phyloP scores from a whole-genome alignment of 1,140 invertebrate genomes.

The Danaus melanippus region DNA sequence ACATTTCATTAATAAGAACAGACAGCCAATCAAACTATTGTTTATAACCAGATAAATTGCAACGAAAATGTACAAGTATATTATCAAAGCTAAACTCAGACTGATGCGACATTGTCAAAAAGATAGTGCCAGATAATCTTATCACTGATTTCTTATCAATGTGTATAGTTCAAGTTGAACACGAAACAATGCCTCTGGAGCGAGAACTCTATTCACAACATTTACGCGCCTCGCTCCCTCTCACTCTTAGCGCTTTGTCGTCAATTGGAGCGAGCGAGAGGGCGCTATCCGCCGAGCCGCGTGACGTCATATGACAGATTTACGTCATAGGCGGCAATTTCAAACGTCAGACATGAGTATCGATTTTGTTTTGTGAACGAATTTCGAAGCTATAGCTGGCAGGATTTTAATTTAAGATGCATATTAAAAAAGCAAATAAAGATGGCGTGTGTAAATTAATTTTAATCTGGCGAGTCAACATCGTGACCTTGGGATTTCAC shows the following conservation, averaged over 20 bases:
- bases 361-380: constrained; percentile 32
- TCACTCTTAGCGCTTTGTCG: constrained; percentile 41
- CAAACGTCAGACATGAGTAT: constrained; percentile 62
- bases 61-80: no score
- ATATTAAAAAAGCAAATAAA: no score
- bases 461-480: no score
- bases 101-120: constrained; percentile 7
- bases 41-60: no score
- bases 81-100: not conserved
- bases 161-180: constrained; percentile 43
- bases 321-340: constrained; percentile 72
- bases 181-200: constrained; percentile 37
- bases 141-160: constrained; percentile 55
- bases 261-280: constrained; percentile 36
- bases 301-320: constrained; percentile 56
- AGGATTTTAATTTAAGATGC: no score
- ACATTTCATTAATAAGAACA: constrained; percentile 59
- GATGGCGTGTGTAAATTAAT: no score
- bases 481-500: no score
- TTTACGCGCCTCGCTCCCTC: constrained; percentile 44
- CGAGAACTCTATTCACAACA: constrained; percentile 61
- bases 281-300: constrained; percentile 21
- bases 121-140: constrained; percentile 28
- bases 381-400: no score
- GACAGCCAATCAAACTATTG: constrained; percentile 3